Evolutionary conservation across 1,140 invertebrate genomes (phyloP), one percentile per base, ranked within the genome.

Genomic region (Neuroterus valhalla): DNA sequence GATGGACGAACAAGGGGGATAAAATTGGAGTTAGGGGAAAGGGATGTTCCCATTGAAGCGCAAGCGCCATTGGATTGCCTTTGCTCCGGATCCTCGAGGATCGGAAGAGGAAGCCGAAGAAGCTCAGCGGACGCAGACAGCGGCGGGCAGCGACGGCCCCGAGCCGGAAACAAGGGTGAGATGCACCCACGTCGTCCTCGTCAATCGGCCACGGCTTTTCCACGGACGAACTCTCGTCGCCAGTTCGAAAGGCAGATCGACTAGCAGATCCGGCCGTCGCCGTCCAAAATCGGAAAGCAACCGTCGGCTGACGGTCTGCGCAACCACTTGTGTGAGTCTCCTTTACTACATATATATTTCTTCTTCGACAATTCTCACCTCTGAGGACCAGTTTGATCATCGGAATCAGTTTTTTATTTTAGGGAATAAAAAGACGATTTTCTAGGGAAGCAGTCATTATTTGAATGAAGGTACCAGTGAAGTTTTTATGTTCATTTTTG

Each of bases 91-190:
- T 85, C 82, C 77, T 82, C 68, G 82, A 78, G 80, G 84, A 86
- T 87, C 85, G 83, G 84, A 85, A 82, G 82, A 83, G 84, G 82
- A 82, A 69, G 81, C 79, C 80, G 84, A 89, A 86, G 85, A 87
- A 85, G 82, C 78, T 83, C 75, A 77, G 70, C 84, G 83, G 86
- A 85, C 81, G 86, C 83, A 85, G 85, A 86, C 82, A 81, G 79
- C 80, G 80, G 77, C 75, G 80, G 79, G 81, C 81, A 85, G 84
- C 85, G 82, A 82, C 82, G 81, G 85, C 84, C 81, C 77, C 75
- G 78, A 78, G 85, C 80, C 84, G 84, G 80, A 81, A 81, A 82
- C 78, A 82, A 80, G 83, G 80, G 82, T 84, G 84, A 86, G 84
- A 87, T 84, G 85, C 85, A 77, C 86, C 84, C 82, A 81, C 84